phyloP scores from a whole-genome alignment of 2,113 vertebrate species.

The Takifugu bimaculatus region DNA sequence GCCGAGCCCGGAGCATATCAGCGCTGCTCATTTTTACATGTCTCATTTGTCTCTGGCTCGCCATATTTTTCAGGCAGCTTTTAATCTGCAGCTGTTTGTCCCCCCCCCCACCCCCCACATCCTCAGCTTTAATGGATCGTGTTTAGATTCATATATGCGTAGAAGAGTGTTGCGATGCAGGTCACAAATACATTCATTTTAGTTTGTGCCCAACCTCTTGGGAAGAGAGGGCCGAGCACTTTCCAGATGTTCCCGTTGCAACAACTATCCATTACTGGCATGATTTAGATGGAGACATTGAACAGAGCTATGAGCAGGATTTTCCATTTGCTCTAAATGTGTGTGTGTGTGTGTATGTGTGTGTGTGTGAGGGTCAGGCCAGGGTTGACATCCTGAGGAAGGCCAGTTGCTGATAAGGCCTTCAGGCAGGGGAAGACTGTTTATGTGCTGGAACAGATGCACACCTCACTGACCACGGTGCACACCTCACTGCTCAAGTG shows the following conservation, averaged over 20 bases:
- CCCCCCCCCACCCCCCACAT: conserved; percentile 4
- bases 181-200: conserved; percentile 2
- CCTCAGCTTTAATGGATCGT: not conserved
- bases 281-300: conserved; percentile 15
- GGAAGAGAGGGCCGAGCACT: not conserved
- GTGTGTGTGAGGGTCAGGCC: conserved; percentile 9
- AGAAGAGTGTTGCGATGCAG: too few relatives aligned
- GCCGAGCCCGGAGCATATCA: conserved; percentile 2
- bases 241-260: conserved; percentile 2
- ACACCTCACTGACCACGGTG: conserved; percentile 37
- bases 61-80: conserved; percentile 16
- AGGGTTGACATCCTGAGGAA: conserved; percentile 73
- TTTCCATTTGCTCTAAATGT: conserved; percentile 33
- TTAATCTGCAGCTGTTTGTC: conserved; percentile 7
- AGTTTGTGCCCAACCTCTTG: not conserved
- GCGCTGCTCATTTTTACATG: conserved; percentile 17
- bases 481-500: conserved; percentile 45
- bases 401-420: conserved; percentile 70
- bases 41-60: conserved; percentile 1
- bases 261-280: conserved; percentile 15
- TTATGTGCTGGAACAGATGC: conserved; percentile 57
- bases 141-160: too few relatives aligned
- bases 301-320: conserved; percentile 21
- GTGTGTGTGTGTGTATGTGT: conserved; percentile 23
- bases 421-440: conserved; percentile 55